Conservation (phyloP, 53 echinoderm and acorn worm genomes). For the Arbacia lixula region DNA sequence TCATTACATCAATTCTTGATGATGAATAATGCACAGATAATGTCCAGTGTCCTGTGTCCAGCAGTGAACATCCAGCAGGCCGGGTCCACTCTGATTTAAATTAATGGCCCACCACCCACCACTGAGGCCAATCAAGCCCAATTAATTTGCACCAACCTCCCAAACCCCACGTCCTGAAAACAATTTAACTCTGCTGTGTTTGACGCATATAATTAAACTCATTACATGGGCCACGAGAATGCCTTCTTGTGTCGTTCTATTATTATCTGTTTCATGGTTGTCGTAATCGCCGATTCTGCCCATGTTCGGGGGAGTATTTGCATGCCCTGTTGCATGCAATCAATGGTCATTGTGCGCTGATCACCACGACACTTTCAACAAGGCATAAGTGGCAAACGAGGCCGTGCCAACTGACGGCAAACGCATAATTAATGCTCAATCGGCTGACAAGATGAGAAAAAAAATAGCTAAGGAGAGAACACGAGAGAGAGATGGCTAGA, state of each 20-base stretch:
- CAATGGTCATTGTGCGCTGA: neutral
- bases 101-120: neutral
- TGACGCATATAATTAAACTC: constrained; percentile 26
- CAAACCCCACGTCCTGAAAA: neutral
- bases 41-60: too few species aligned
- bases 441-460: too few species aligned
- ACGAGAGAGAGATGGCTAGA: too few species aligned
- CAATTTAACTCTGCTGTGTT: neutral
- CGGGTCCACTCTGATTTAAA: constrained; percentile 3
- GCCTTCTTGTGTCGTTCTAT: neutral
- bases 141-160: neutral
- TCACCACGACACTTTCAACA: neutral
- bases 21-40: too few species aligned
- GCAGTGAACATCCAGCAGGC: too few species aligned
- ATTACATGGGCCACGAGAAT: neutral
- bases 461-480: too few species aligned
- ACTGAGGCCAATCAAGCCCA: neutral
- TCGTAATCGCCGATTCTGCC: neutral
- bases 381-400: constrained; percentile 20
- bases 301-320: neutral
- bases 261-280: too few species aligned
- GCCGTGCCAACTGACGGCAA: neutral
- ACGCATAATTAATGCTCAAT: constrained; percentile 6
- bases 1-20: too few species aligned
- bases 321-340: neutral